Evolutionary conservation across 2,797 vertebrate genomes (phyloP).

Genomic region (Limnodromus scolopaceus): DNA sequence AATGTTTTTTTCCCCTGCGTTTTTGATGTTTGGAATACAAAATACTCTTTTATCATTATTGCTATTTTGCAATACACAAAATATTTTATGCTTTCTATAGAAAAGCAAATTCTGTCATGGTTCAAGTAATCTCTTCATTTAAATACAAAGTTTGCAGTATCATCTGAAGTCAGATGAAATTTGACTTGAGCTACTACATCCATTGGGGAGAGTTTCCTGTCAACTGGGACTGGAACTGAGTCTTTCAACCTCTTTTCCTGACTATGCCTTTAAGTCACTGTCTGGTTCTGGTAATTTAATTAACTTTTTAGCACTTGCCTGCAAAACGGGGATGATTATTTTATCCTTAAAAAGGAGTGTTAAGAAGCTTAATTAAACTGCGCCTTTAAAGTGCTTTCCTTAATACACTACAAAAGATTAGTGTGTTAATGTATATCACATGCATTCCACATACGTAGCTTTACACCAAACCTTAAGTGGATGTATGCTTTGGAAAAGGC

Average conservation of each 20-base stretch:
- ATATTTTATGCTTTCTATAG: neutral
- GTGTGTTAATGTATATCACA: neutral
- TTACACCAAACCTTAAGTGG: neutral
- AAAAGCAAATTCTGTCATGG: neutral
- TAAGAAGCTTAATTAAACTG: conserved; percentile 36
- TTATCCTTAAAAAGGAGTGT: conserved; percentile 6
- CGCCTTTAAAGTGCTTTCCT: conserved; percentile 14
- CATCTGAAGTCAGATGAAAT: neutral
- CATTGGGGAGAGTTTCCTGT: neutral
- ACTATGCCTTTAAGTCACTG: neutral
- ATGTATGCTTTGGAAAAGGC: neutral
- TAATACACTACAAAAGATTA: neutral
- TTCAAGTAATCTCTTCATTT: neutral
- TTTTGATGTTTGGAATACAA: neutral
- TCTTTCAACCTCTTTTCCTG: neutral
- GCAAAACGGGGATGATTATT: conserved; percentile 30
- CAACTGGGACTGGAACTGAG: neutral
- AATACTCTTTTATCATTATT: neutral
- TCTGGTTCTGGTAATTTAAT: conserved; percentile 25
- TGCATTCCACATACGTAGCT: neutral
- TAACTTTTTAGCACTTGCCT: conserved; percentile 21
- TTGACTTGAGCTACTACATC: neutral
- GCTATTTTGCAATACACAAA: neutral
- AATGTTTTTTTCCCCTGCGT: neutral
- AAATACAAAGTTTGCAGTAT: neutral